Evolutionary conservation across 2,113 vertebrate species (phyloP).

Genomic region (Chunga burmeisteri): DNA sequence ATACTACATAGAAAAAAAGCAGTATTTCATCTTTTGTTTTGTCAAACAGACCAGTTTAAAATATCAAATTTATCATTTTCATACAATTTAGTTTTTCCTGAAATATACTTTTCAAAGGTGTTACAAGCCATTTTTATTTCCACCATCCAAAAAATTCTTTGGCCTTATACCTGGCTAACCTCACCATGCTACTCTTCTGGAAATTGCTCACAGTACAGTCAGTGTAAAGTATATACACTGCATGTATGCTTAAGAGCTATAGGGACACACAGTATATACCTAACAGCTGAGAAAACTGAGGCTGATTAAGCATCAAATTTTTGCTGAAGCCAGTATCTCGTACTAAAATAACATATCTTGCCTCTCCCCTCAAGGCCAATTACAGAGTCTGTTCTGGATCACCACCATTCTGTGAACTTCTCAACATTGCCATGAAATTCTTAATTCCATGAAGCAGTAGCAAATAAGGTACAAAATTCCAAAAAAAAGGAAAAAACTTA

Average conservation of each 20-base stretch:
- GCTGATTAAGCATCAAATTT: neutral
- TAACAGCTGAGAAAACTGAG: slow-evolving; percentile 5
- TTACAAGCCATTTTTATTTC: slow-evolving; percentile 65
- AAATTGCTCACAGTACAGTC: slow-evolving; percentile 16
- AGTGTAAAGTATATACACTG: neutral
- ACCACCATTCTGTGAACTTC: neutral
- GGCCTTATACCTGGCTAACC: slow-evolving; percentile 71
- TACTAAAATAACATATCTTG: neutral
- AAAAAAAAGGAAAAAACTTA: neutral
- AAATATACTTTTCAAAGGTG: slow-evolving; percentile 16
- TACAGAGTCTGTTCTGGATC: neutral
- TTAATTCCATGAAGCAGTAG: neutral
- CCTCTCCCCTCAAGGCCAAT: neutral
- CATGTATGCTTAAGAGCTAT: neutral
- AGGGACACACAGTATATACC: neutral
- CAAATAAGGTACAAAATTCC: neutral
- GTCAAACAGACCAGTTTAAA: slow-evolving; percentile 21
- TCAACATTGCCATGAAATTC: neutral
- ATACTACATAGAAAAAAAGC: slow-evolving; percentile 16
- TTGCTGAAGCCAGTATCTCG: neutral
- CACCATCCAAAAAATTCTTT: slow-evolving; percentile 65
- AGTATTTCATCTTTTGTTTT: slow-evolving; percentile 40
- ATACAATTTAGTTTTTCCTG: slow-evolving; percentile 44
- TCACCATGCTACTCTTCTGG: slow-evolving; percentile 77
- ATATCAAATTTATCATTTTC: slow-evolving; percentile 12